Base-by-base conservation (phyloP, 53 echinoderm and acorn worm species). In the Paelopatides confundens region DNA sequence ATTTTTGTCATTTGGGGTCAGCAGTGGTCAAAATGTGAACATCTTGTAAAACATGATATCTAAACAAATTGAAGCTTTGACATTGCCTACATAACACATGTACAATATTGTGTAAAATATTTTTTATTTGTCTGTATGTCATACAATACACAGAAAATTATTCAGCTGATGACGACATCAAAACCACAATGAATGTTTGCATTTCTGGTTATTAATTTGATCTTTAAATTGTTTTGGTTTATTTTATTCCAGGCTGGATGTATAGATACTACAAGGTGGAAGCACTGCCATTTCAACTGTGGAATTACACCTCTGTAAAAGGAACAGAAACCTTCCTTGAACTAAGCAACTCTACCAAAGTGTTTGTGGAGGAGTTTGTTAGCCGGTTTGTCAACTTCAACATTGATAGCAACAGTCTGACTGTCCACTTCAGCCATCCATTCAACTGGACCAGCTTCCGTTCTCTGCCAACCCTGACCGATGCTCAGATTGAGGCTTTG, bases 401-500 rank as follows among this genome's bases (percentile, higher is more conserved):
- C 69, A 50, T 69, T 35, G 95, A 92, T 47, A 81, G 89, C 69
- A 87, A 94, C 93, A 99, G 99, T 93, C 88, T 94, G 70, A 92
- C 99, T 66, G 90, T 99, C 85, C 96, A 99, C 90, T 92, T 96
- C 90, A 89, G 88, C 89, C 99, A 99, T 90, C 99, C 99, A 37
- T 65, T 99, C 38, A 92, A 94, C 93, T 94, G 94, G 92, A 94
- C 95, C 77, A 95, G 94, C 93, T 99, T 99, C 94, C 82, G 94
- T 17, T 70, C 86, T 33, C 33, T 91, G 31, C 99, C 99, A 29
- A 89, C 53, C 33, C 54, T 95, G 67, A 99, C 93, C 74, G 89
- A 95, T 76, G 69, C 63, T 36, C 99, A 99, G 69, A 94, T 92
- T 89, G 46, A 85, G 66, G 86, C 88, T 32, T 77, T 99, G 82